phyloP scores from a whole-genome alignment of 2,113 vertebrate species.

The Siniperca knerii region DNA sequence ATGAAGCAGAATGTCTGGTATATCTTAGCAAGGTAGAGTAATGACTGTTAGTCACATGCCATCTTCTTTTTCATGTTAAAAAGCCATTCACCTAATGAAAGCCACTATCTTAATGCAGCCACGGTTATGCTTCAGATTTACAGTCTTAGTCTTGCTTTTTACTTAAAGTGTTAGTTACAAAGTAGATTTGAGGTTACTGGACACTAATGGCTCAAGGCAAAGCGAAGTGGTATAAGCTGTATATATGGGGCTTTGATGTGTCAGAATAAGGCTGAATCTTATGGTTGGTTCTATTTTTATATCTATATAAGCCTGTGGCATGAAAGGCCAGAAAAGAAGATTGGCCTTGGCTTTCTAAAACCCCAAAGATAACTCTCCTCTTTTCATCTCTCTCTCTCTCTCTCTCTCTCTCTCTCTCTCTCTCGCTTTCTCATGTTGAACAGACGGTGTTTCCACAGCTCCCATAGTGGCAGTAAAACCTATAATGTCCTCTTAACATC shows the following conservation, averaged over 20 bases:
- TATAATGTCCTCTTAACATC: slow-evolving; percentile 56
- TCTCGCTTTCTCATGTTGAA: slow-evolving; percentile 37
- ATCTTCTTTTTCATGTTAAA: slow-evolving; percentile 36
- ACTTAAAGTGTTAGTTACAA: slow-evolving; percentile 37
- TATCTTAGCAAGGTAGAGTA: slow-evolving; percentile 25
- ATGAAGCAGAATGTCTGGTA: slow-evolving; percentile 42
- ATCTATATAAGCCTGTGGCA: slow-evolving; percentile 59
- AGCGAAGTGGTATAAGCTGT: slow-evolving; percentile 52
- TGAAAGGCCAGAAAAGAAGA: slow-evolving; percentile 63
- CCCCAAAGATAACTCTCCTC: slow-evolving; percentile 41
- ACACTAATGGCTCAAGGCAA: slow-evolving; percentile 54
- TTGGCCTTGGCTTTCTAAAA: slow-evolving; percentile 59
- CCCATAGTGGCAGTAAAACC: slow-evolving; percentile 59
- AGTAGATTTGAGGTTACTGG: slow-evolving; percentile 50
- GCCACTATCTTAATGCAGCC: slow-evolving; percentile 20
- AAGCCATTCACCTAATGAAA: slow-evolving; percentile 40
- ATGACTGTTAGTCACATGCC: slow-evolving; percentile 25
- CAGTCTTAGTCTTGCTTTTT: slow-evolving; percentile 30
- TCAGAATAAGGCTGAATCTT: slow-evolving; percentile 55
- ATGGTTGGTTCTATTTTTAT: slow-evolving; percentile 65
- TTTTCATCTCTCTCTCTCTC: not conserved
- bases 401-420: not conserved
- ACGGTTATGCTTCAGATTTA: slow-evolving; percentile 22
- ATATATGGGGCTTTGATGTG: slow-evolving; percentile 71
- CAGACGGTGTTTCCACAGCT: slow-evolving; percentile 51